Percentiles rank a stretch among this genome's conserved stretches.
phyloP scores from a whole-genome alignment of 1,140 invertebrate genomes.

The Marisa cornuarietis region DNA sequence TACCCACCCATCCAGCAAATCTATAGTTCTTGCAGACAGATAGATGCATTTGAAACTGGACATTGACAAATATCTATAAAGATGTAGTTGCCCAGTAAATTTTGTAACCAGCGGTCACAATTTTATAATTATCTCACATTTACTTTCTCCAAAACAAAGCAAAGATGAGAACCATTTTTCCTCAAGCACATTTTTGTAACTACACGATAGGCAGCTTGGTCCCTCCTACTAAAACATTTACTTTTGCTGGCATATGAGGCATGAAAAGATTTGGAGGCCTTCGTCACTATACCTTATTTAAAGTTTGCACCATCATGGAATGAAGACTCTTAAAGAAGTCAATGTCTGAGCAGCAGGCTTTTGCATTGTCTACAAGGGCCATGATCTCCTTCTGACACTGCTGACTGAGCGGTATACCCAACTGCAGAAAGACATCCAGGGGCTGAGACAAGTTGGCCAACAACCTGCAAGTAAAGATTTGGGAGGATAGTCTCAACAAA shows the following conservation, averaged over 20 bases:
- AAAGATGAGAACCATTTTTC: no score
- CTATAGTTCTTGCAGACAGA: not conserved
- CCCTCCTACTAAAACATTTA: no score
- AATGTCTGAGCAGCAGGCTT: constrained; percentile 31
- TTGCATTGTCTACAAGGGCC: constrained; percentile 28
- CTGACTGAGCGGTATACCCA: constrained; percentile 11
- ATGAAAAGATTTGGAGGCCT: no score
- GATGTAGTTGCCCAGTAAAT: no score
- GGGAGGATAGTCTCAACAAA: not conserved
- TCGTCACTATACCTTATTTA: constrained; percentile 28
- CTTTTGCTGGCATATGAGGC: no score
- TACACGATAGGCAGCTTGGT: no score
- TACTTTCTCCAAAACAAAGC: no score
- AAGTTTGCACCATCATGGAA: constrained; percentile 27
- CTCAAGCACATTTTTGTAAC: no score
- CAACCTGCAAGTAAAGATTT: constrained; percentile 23
- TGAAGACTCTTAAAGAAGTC: constrained; percentile 30
- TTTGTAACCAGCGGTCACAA: no score
- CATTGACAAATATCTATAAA: not conserved
- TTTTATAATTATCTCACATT: no score
- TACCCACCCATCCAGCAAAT: no score
- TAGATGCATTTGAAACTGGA: not conserved
- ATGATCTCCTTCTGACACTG: constrained; percentile 29
- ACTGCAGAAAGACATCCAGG: constrained; percentile 33
- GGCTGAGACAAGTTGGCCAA: constrained; percentile 41